Evolutionary conservation across 2,888 invertebrate species (phyloP).

Genomic region (Lucinisca nassula): DNA sequence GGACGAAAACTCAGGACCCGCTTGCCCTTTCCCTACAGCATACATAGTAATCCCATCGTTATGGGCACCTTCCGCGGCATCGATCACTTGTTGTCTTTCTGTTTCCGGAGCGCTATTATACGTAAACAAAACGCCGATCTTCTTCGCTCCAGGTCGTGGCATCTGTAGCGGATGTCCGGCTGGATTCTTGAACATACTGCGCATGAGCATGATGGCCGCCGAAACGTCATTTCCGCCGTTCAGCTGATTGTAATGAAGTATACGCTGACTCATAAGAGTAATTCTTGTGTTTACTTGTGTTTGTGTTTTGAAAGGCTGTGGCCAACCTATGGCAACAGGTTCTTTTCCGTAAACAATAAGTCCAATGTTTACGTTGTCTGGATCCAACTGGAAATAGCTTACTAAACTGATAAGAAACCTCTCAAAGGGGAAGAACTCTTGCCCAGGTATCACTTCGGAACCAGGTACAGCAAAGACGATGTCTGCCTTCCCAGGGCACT

Average conservation of each 20-base stretch:
- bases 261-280: slow-evolving; percentile 71
- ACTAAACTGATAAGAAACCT: slow-evolving; percentile 72
- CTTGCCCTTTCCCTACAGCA: slow-evolving; percentile 64
- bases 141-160: slow-evolving; percentile 57
- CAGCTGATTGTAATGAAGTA: slow-evolving; percentile 52
- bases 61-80: slow-evolving; percentile 54
- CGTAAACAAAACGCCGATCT: slow-evolving; percentile 75
- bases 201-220: slow-evolving; percentile 68
- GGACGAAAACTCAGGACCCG: slow-evolving; percentile 69
- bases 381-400: slow-evolving; percentile 69
- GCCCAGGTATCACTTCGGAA: slow-evolving; percentile 67
- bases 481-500: slow-evolving; percentile 72
- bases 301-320: slow-evolving; percentile 67
- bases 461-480: slow-evolving; percentile 74
- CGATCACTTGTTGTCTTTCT: slow-evolving; percentile 43
- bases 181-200: slow-evolving; percentile 74
- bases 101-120: slow-evolving; percentile 57
- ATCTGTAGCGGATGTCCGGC: slow-evolving; percentile 61
- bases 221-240: slow-evolving; percentile 69
- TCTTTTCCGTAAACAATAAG: slow-evolving; percentile 71
- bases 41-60: slow-evolving; percentile 69
- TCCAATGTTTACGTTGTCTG: slow-evolving; percentile 69
- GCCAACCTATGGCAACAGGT: slow-evolving; percentile 63
- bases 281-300: slow-evolving; percentile 73
- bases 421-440: slow-evolving; percentile 77